phyloP scores from a whole-genome alignment of 2,888 invertebrate species.

The Agrotis exclamationis region DNA sequence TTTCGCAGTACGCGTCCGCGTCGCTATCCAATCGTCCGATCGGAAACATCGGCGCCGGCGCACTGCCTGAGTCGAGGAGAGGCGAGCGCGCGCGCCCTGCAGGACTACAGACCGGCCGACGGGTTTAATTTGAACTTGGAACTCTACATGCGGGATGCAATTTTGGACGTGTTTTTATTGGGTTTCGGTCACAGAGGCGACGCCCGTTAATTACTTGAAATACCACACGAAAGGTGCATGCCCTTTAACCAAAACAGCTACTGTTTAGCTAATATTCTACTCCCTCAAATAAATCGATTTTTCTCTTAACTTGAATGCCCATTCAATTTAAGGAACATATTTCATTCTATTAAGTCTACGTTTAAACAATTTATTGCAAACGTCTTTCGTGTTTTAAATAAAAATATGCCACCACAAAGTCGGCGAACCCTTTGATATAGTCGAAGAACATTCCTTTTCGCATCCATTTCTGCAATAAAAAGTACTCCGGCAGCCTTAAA shows the following conservation, averaged over 20 bases:
- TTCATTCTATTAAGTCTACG: slow-evolving; percentile 38
- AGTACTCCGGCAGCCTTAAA: slow-evolving; percentile 79
- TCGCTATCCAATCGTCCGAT: slow-evolving; percentile 82
- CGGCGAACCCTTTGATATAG: slow-evolving; percentile 82
- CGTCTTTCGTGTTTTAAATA: slow-evolving; percentile 65
- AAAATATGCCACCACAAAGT: slow-evolving; percentile 75
- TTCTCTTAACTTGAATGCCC: slow-evolving; percentile 35
- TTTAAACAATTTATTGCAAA: slow-evolving; percentile 50
- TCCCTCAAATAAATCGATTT: slow-evolving; percentile 7
- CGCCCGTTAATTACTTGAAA: slow-evolving; percentile 79
- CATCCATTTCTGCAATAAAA: slow-evolving; percentile 84
- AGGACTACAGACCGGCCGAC: slow-evolving; percentile 70
- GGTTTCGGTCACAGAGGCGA: slow-evolving; percentile 74
- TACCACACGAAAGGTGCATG: slow-evolving; percentile 77
- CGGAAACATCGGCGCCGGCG: slow-evolving; percentile 83
- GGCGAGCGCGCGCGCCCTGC: slow-evolving; percentile 63
- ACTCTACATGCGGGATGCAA: slow-evolving; percentile 80
- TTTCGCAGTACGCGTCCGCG: slow-evolving; percentile 75
- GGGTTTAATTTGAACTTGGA: slow-evolving; percentile 85
- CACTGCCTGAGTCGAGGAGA: slow-evolving; percentile 74
- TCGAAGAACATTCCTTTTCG: slow-evolving; percentile 73
- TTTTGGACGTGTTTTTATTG: slow-evolving; percentile 82
- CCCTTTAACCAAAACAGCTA: slow-evolving; percentile 72
- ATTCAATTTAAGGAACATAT: slow-evolving; percentile 27
- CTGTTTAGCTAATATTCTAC: slow-evolving; percentile 24